Evolutionary conservation across 2,888 invertebrate species (phyloP), one percentile per base, ranked within the genome.

Genomic region (Stenolophus ochropezus): DNA sequence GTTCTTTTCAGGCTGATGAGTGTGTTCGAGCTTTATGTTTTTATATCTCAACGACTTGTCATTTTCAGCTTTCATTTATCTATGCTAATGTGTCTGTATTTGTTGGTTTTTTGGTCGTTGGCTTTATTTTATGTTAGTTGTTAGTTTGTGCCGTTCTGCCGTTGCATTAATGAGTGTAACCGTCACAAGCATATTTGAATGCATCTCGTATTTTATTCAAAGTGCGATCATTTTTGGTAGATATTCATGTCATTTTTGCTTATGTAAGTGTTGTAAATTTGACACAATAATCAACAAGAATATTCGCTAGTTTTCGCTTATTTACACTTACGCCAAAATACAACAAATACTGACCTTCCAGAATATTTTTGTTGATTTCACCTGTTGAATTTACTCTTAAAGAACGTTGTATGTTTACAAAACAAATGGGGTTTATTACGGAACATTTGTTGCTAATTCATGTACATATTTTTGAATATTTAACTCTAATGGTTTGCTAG

Each of bases 51-150:
- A 61, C 61, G 61, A 23, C 14, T 61, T 61, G 61, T 23, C 11
- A 51, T 89, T 88, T 90, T 90, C 90, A 90, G 90, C 90, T 88
- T 86, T 84, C 86, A 87, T 73, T 73, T 73, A 69, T 23, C 47
- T 49, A 20, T 73, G 73, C 73, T 73, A 73, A 73, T 73, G 76
- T 76, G 76, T 76, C 76, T 76, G 76, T 76, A 76, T 76, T 76
- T 76, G 76, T 76, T 76, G 76, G 21, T 76, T 53, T 76, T 75
- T 76, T 53, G 76, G 56, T 56, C 56, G 27, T 58, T 76, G 56
- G 58, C 76, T 76, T 76, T 53, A 25, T 58, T 33, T 76, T 58
- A 20, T 53, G 76, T 76, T 76, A 76, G 58, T 75, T 47, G 18
- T 51, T 51, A 51, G 18, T 33, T 27, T 69, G 69, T 73, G 25